Percentiles rank a stretch among this genome's conserved stretches.
Evolutionary conservation across 2,113 vertebrate genomes (phyloP).

Genomic region (Pseudolaguvia tuberculata): DNA sequence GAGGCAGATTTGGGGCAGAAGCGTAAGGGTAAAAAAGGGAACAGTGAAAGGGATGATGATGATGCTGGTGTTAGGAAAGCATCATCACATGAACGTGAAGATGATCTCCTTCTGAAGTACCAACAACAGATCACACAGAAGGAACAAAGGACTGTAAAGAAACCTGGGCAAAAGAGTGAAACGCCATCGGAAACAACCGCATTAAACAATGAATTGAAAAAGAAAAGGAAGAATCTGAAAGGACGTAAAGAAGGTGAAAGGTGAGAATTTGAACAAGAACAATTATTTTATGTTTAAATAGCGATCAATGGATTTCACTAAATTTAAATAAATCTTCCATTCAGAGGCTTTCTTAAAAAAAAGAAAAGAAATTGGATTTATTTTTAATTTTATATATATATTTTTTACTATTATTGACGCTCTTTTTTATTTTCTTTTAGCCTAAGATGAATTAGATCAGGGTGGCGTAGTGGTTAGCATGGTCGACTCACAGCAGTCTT

Average conservation of each 20-base stretch:
- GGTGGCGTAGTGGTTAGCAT: neutral
- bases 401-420: too few species aligned
- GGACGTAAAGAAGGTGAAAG: conserved; percentile 69
- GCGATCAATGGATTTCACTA: too few species aligned
- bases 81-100: conserved; percentile 63
- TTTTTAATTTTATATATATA: neutral
- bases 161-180: conserved; percentile 67
- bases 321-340: too few species aligned
- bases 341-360: too few species aligned
- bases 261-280: conserved; percentile 56
- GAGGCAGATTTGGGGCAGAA: conserved; percentile 56
- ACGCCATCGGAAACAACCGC: conserved; percentile 57
- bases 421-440: neutral
- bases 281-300: neutral
- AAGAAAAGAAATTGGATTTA: too few species aligned
- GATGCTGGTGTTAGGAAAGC: conserved; percentile 51
- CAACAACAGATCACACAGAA: conserved; percentile 76
- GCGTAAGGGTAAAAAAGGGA: conserved; percentile 64
- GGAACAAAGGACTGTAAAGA: conserved; percentile 73
- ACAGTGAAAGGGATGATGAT: conserved; percentile 55
- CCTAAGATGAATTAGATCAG: neutral
- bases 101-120: conserved; percentile 76
- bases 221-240: conserved; percentile 79
- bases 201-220: conserved; percentile 71
- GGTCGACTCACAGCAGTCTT: too few species aligned